Evolutionary conservation across 2,113 vertebrate genomes (phyloP).

Genomic region (Gracilinanus agilis): DNA sequence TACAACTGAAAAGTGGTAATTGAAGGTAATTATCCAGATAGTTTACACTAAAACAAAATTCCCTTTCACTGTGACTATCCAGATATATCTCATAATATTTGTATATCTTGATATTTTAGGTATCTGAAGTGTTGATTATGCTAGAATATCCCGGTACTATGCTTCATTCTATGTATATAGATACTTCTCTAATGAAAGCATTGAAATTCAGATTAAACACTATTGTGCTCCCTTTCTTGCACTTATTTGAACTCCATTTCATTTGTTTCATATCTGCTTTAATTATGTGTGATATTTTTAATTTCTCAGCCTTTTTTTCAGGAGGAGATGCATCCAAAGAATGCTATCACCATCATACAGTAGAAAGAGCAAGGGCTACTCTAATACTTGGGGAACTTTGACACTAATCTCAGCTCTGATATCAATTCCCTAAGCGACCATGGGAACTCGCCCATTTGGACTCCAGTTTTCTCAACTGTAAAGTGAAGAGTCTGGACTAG

Average conservation of each 20-base stretch:
- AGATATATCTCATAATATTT: background rate
- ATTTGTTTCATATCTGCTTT: background rate
- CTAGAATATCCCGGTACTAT: background rate
- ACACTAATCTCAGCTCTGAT: background rate
- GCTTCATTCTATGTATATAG: constrained; percentile 1
- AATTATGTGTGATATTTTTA: background rate
- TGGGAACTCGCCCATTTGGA: background rate
- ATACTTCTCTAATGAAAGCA: background rate
- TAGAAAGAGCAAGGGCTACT: background rate
- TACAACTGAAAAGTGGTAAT: background rate
- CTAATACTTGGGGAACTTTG: background rate
- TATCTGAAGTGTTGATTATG: background rate
- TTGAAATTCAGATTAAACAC: background rate
- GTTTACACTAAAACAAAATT: background rate
- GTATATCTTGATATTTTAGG: background rate
- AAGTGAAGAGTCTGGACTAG: background rate
- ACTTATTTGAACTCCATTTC: background rate
- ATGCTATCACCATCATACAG: background rate
- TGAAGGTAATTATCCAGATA: constrained; percentile 8
- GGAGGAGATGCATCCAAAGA: background rate
- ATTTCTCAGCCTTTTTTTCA: background rate
- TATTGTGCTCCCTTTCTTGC: background rate
- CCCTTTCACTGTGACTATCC: background rate
- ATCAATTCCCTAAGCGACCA: background rate
- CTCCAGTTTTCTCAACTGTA: too few relatives aligned